Base-by-base conservation (phyloP, 2,888 invertebrate genomes). In the Temnothorax unifasciatus region DNA sequence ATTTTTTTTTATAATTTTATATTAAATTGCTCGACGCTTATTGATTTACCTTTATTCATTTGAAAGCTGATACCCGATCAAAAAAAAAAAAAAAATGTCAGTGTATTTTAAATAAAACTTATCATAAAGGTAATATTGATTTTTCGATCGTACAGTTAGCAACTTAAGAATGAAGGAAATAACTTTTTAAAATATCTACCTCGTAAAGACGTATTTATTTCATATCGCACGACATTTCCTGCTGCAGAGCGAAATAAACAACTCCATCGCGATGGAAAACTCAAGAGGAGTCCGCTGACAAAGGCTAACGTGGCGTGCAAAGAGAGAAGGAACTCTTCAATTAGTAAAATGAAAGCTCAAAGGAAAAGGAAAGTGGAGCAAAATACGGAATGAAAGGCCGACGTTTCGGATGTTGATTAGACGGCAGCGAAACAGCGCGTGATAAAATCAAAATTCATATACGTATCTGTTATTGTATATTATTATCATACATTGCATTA, bases 341-440 rank as follows among this genome's bases (percentile, higher is more conserved):
- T 71, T 68, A 77, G 13, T 44, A 41, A 44, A 57, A 44, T 79
- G 15, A 71, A 34, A 25, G 18, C 25, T 50, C 25, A 76, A 68
- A 77, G 44, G 9, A 54, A 77, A 25, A 77, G 15, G n/a, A 57
- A 34, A 77, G 52, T 41, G 52, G 6, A 38, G 68, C 25, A 5
- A 54, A n/a, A 54, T n/a, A 52, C 29, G 18, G 21, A 34, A 34
- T 41, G 66, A 76, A 50, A 76, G 29, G 13, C n/a, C n/a, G 25
- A 44, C 34, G 15, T 44, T 54, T 69, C 21, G 8, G 3, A 34
- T 57, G 44, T 57, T 79, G 54, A 69, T 71, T 44, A 76, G 2
- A 41, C 8, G 13, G 18, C 4, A 76, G 25, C 41, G 1, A 76
- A 18, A 50, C 15, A 34, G 63, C 41, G 41, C 18, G 3, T 4